Base-by-base conservation (phyloP, 2,888 invertebrate species). In the Alloscopus bannaensis region DNA sequence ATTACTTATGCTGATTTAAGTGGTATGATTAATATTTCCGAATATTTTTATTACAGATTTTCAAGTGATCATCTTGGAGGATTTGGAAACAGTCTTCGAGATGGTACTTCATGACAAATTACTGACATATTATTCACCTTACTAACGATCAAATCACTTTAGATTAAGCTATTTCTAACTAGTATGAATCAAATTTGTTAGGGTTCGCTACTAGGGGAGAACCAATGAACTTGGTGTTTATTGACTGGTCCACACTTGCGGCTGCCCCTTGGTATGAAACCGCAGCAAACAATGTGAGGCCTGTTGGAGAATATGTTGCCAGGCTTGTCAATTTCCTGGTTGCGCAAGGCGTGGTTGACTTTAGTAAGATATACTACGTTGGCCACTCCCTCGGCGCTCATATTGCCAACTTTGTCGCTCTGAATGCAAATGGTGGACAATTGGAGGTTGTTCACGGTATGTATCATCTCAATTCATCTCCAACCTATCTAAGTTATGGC, bases 371-470 rank as follows among this genome's bases (percentile, higher is more conserved):
- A 0, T 92, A 92, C 85, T 87, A 92, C 28, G 88, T 92, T 2
- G 92, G 93, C 0, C 90, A 92, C 87, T 92, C 92, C 85, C 86
- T 93, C 70, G 93, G 92, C 0, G 91, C 91, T 0, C 92, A 93
- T 82, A 90, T 91, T 77, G 92, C 92, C 0, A 93, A 93, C 0
- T 91, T 92, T 0, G 91, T 92, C 0, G 92, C 92, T 0, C 88
- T 89, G 36, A 88, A 90, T 20, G 87, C 92, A 0, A 89, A 90
- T 1, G 88, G 92, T n/a, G 75, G 80, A 28, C 76, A 70, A 65
- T 59, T 84, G 16, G 60, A 77, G 24, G 24, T 73, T 16, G 80
- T 86, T 40, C 72, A 80, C 28, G 85, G 84, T 83, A 75, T 50
- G 11, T 24, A 68, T 73, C n/a, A n/a, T n/a, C n/a, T n/a, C n/a